These are phyloP conservation scores for Cossypha dichroa DNA, from an alignment of 2,797 vertebrate species.

Conservation along the genomic window DNA sequence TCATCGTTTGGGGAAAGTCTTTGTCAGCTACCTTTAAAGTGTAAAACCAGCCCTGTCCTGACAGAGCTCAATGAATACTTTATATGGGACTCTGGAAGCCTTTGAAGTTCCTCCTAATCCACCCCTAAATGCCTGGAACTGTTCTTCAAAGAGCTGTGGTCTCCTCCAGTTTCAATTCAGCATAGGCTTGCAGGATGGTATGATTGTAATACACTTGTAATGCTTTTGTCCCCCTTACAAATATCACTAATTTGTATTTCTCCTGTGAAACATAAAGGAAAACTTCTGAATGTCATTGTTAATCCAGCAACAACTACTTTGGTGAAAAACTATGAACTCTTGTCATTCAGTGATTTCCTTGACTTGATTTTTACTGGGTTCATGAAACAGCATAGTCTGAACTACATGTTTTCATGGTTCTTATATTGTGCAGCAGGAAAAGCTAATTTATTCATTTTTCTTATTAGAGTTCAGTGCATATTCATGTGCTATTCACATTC, in stretches of 20 bases:
- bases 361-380: not conserved
- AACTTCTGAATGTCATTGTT: not conserved
- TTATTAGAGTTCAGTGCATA: not conserved
- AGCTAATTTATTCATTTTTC: not conserved
- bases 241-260: not conserved
- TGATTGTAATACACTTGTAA: not conserved
- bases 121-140: conserved; percentile 22
- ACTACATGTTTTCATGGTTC: not conserved
- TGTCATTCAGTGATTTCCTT: not conserved
- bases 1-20: not conserved
- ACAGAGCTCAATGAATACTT: not conserved
- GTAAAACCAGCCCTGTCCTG: conserved; percentile 40
- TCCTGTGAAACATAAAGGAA: not conserved
- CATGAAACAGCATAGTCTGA: not conserved
- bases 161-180: conserved; percentile 44
- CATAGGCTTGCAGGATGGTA: not conserved
- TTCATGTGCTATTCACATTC: not conserved
- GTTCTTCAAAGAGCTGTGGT: conserved; percentile 25
- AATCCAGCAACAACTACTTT: not conserved
- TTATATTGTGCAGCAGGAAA: not conserved
- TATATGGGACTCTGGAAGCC: conserved; percentile 24
- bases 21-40: conserved; percentile 39
- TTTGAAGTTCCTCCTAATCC: conserved; percentile 64
- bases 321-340: not conserved
- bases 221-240: not conserved